These are phyloP conservation scores for Gadus macrocephalus DNA, from an alignment of 2,113 vertebrate genomes.

Conservation along the genomic window DNA sequence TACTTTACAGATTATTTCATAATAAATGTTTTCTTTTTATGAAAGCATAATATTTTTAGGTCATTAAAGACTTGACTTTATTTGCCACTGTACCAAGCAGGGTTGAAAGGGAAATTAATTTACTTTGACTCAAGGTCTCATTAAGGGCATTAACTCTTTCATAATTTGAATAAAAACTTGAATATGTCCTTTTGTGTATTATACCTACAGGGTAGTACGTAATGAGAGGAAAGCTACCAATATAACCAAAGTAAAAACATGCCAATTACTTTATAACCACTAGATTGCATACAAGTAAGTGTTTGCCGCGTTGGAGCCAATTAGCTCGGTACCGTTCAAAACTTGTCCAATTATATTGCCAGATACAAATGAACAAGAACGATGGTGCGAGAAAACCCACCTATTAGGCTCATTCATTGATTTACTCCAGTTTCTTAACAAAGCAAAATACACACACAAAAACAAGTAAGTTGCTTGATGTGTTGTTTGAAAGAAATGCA, in stretches of 20 bases:
- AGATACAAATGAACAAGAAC: too few species aligned
- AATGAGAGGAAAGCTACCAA: neutral
- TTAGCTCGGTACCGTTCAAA: too few species aligned
- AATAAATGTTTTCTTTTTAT: slow-evolving; percentile 26
- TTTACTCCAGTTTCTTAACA: too few species aligned
- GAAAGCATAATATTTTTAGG: slow-evolving; percentile 34
- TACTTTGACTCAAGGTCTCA: neutral
- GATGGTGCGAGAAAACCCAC: too few species aligned
- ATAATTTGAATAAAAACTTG: neutral
- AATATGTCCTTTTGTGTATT: neutral
- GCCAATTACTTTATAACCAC: slow-evolving; percentile 12
- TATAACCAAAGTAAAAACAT: slow-evolving; percentile 31
- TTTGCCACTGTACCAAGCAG: neutral
- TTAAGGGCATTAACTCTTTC: neutral
- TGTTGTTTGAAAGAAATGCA: too few species aligned
- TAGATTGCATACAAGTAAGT: too few species aligned
- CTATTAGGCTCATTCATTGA: too few species aligned
- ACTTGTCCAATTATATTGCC: too few species aligned
- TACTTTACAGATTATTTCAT: slow-evolving; percentile 52
- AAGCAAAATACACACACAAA: too few species aligned
- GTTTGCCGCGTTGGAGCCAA: too few species aligned
- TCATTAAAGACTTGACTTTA: neutral
- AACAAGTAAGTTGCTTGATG: too few species aligned
- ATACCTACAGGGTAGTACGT: neutral
- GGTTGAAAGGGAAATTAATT: neutral